Evolutionary conservation across 2,113 vertebrate genomes (phyloP), one percentile per base, ranked within the genome.

Genomic region (Zosterops borbonicus): DNA sequence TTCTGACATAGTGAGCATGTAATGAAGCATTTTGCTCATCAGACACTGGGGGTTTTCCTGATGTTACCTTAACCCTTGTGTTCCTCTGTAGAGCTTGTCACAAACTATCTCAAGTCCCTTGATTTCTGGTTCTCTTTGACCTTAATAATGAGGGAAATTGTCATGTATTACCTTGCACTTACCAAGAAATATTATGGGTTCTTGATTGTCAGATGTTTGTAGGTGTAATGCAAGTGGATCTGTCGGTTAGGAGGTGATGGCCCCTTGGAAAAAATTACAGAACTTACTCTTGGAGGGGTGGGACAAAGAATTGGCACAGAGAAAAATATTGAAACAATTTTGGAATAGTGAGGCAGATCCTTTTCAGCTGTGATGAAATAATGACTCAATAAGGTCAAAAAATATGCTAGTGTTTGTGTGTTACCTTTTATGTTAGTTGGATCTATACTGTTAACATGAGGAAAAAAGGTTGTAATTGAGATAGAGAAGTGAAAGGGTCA

Each of bases 41-140:
- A 59, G 35, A 29, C 0, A 0, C 29, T 81, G 74, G 8, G 9
- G 2, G 0, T 62, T 87, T 91, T 85, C 29, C 44, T 8, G 1
- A 16, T 76, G 87, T 79, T 67, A 28, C 9, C 22, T 63, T 64
- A 56, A 62, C 3, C 35, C 21, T 35, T 75, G 12, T 68, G 11
- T 77, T 94, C 4, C 27, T 83, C 53, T 64, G 1, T 29, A 39
- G 55, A 83, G 11, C 47, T 67, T 39, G 18, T 8, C 55, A 33
- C 21, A 44, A 29, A 42, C 20, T 59, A 17, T 42, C 28, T 6
- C 5, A 52, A 55, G 24, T 71, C 11, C 20, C 9, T 89, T 71
- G 23, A 28, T 67, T 49, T 71, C 56, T 75, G 22, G 6, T 82
- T 82, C 39, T 67, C 6, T 65, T 68, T 85, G 41, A 60, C 49